phyloP scores from a whole-genome alignment of 37 sponge, comb jelly and placozoan species.

The Bolinopsis microptera region DNA sequence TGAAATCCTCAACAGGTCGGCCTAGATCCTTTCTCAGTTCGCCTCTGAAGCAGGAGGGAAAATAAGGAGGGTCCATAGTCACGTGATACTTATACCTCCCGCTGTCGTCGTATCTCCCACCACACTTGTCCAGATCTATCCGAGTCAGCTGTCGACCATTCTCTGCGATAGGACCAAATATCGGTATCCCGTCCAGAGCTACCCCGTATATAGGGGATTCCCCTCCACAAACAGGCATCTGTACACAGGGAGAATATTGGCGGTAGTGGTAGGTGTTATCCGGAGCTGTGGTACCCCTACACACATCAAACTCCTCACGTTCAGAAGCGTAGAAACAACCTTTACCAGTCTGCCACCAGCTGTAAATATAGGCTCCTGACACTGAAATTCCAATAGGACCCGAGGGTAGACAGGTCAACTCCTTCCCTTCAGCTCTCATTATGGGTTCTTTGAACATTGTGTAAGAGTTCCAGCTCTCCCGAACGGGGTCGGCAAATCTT shows the following conservation, averaged over 20 bases:
- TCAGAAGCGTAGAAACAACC: conserved; percentile 13
- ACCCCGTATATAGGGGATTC: neutral
- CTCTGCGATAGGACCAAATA: conserved; percentile 13
- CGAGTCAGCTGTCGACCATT: neutral
- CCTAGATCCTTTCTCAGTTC: neutral
- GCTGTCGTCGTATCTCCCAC: neutral
- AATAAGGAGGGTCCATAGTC: conserved; percentile 24
- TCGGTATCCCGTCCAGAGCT: conserved; percentile 15
- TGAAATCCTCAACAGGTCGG: neutral
- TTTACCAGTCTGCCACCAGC: neutral
- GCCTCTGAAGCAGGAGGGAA: neutral
- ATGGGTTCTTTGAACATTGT: neutral
- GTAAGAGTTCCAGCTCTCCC: neutral
- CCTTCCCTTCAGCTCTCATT: neutral
- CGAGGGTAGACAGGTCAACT: neutral
- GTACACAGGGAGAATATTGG: neutral
- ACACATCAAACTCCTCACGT: neutral
- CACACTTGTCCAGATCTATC: conserved; percentile 21
- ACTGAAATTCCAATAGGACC: neutral
- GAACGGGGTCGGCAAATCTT: neutral
- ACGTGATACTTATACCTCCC: conserved; percentile 12
- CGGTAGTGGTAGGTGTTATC: neutral
- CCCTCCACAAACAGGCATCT: neutral
- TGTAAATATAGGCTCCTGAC: neutral
- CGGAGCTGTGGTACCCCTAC: neutral